Percentiles rank a stretch among this genome's conserved stretches.
Conservation (phyloP, 1,140 invertebrate genomes). For the Adelges cooleyi region DNA sequence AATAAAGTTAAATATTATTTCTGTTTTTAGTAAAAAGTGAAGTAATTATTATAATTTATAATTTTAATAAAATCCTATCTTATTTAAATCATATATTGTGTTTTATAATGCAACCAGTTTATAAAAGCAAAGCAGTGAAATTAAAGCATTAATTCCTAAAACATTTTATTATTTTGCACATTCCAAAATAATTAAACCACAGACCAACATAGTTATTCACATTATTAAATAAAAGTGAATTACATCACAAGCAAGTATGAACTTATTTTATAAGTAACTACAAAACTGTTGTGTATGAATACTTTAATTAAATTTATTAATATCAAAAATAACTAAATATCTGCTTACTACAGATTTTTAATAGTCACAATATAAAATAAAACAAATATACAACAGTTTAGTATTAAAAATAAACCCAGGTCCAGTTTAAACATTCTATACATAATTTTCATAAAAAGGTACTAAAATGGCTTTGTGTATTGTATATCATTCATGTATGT, state of each 20-base stretch:
- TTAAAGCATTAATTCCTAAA: neutral
- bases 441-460: neutral
- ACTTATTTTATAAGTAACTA: neutral
- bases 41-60: no score
- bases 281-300: neutral
- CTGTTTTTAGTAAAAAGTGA: no score
- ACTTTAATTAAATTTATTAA: neutral
- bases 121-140: constrained; percentile 25
- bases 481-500: no score
- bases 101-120: no score
- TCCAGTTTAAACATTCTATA: neutral
- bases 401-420: neutral
- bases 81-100: no score
- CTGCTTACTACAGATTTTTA: no score
- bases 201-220: neutral
- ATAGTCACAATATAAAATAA: neutral
- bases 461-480: no score
- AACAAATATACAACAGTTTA: constrained; percentile 1
- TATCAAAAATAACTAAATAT: no score
- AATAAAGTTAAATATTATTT: no score
- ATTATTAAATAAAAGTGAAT: neutral
- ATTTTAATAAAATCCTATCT: no score
- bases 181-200: neutral
- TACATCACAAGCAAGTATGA: neutral
- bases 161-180: neutral